Conservation (phyloP, 1,140 invertebrate genomes). For the Tetragonula clypearis region DNA sequence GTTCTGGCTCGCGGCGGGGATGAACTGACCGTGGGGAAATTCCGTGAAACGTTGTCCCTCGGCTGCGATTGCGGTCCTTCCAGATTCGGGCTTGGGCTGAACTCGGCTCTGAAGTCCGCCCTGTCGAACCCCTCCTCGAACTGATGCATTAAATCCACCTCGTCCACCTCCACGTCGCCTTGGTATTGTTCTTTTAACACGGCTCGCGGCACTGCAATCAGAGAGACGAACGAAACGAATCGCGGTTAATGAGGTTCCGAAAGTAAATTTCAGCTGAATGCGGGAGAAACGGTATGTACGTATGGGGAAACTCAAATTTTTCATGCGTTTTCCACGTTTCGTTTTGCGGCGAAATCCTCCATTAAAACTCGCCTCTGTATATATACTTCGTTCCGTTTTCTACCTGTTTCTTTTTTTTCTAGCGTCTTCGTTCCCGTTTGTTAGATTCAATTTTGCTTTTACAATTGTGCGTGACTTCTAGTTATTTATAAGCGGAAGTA, state of each 20-base stretch:
- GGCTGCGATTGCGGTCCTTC: conserved; percentile 79
- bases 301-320: neutral
- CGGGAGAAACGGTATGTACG: neutral
- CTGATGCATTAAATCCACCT: conserved; percentile 82
- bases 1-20: conserved; percentile 76
- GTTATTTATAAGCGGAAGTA: neutral
- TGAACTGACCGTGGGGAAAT: conserved; percentile 76
- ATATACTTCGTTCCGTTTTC: neutral
- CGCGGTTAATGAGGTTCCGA: neutral
- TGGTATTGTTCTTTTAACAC: conserved; percentile 91
- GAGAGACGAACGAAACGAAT: conserved; percentile 34
- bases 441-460: neutral
- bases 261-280: neutral
- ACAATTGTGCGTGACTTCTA: neutral
- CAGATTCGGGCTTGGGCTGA: conserved; percentile 81
- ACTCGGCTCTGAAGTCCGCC: conserved; percentile 79
- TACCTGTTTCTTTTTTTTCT: neutral
- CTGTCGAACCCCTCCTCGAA: conserved; percentile 81
- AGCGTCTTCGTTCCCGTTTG: neutral
- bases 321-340: neutral
- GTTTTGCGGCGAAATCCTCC: neutral
- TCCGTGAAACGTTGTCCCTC: conserved; percentile 76
- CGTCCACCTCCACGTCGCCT: conserved; percentile 87
- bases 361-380: neutral
- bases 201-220: conserved; percentile 89